Percentiles rank a stretch among this genome's conserved stretches.
phyloP scores from a whole-genome alignment of 2,888 invertebrate species.

The Punctoribates punctum region DNA sequence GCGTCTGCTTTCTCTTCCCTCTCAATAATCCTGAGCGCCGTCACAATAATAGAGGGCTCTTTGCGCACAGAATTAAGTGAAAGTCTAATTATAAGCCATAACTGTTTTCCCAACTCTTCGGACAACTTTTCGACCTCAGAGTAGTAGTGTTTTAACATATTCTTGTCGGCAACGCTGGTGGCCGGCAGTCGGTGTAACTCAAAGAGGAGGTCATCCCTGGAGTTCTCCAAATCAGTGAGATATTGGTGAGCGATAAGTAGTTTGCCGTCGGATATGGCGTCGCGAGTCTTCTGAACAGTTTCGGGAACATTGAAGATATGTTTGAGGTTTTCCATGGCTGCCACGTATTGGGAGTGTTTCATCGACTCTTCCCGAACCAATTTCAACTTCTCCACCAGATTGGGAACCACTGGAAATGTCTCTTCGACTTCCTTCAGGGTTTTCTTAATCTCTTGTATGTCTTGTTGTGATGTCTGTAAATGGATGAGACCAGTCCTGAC shows the following conservation, averaged over 20 bases:
- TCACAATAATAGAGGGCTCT: conserved; percentile 84
- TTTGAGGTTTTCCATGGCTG: conserved; percentile 94
- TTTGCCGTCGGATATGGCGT: conserved; percentile 91
- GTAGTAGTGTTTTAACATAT: conserved; percentile 91
- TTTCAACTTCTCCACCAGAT: conserved; percentile 73
- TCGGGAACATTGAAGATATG: conserved; percentile 97
- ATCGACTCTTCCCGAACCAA: conserved; percentile 87
- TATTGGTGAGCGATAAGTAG: conserved; percentile 85
- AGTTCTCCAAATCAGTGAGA: conserved; percentile 90
- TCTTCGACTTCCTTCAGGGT: conserved; percentile 73
- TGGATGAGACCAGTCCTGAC: conserved; percentile 89
- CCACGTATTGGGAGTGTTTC: conserved; percentile 89
- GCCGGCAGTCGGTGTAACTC: conserved; percentile 90
- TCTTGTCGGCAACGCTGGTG: conserved; percentile 81
- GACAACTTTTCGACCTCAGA: conserved; percentile 90
- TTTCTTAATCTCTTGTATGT: conserved; percentile 66
- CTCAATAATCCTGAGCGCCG: conserved; percentile 91
- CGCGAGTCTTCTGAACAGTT: conserved; percentile 88
- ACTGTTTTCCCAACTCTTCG: conserved; percentile 79
- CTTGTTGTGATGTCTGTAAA: conserved; percentile 75
- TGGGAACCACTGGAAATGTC: conserved; percentile 70
- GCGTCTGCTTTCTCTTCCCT: conserved; percentile 92
- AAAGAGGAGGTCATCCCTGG: conserved; percentile 88
- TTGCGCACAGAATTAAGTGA: conserved; percentile 90
- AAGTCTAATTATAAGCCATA: conserved; percentile 80